Conservation (phyloP, 2,113 vertebrate species). For the Arvicanthis niloticus region DNA sequence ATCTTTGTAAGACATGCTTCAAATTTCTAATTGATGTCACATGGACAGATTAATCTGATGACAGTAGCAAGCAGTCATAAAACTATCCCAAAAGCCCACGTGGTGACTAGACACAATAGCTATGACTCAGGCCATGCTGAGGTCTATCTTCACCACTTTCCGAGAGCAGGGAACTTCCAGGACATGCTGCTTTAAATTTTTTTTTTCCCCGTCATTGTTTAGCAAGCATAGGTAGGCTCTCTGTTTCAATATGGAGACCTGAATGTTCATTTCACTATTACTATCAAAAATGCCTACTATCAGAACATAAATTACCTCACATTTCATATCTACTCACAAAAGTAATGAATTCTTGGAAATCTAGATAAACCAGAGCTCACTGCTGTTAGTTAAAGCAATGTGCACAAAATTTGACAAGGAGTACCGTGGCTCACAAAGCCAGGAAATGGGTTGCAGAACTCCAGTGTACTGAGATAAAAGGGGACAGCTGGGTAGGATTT, state of each 20-base stretch:
- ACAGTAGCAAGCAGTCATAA: not conserved
- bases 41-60: constrained; percentile 60
- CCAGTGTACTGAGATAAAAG: constrained; percentile 36
- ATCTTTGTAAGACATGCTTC: constrained; percentile 8
- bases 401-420: constrained; percentile 46
- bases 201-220: not conserved
- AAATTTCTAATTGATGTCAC: constrained; percentile 58
- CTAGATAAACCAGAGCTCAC: constrained; percentile 8
- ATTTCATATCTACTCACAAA: constrained; percentile 61
- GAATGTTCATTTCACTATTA: constrained; percentile 27
- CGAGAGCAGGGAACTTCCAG: not conserved
- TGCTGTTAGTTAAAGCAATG: constrained; percentile 35
- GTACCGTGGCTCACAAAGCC: not conserved
- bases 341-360: constrained; percentile 57
- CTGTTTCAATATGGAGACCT: not conserved
- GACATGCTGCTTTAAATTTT: not conserved
- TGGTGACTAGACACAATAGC: not conserved
- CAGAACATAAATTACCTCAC: constrained; percentile 62
- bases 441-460: constrained; percentile 20
- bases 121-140: not conserved
- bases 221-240: not conserved
- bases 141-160: not conserved
- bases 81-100: not conserved
- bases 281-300: constrained; percentile 1
- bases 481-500: not conserved